These are phyloP conservation scores for Calliopum simillimum DNA, from an alignment of 2,888 invertebrate species.

Conservation along the genomic window DNA sequence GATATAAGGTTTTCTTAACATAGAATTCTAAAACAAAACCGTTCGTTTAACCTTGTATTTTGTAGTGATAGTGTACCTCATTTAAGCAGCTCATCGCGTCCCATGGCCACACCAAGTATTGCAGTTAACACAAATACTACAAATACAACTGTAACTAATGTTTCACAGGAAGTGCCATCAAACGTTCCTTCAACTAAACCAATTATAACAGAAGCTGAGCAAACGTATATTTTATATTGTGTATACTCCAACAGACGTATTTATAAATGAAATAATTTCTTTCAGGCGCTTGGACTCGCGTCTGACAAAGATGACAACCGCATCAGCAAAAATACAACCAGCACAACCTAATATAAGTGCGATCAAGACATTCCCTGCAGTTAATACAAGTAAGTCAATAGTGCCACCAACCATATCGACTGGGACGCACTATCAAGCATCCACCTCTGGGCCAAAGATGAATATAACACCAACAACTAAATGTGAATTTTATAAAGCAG, in stretches of 20 bases:
- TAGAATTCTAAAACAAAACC: neutral
- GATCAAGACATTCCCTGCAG: conserved; percentile 45
- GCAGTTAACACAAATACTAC: conserved; percentile 24
- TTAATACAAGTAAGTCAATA: conserved; percentile 42
- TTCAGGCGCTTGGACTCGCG: conserved; percentile 59
- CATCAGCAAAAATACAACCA: conserved; percentile 41
- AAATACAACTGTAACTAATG: conserved; percentile 37
- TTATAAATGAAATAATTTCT: conserved; percentile 22
- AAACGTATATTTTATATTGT: conserved; percentile 47
- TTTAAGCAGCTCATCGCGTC: conserved; percentile 49
- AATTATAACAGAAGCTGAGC: conserved; percentile 54
- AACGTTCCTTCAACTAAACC: conserved; percentile 45
- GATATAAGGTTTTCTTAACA: conserved; percentile 63
- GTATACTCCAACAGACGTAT: neutral
- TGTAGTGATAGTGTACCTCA: conserved; percentile 43
- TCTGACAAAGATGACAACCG: conserved; percentile 52
- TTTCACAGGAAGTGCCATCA: conserved; percentile 34
- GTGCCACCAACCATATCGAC: neutral
- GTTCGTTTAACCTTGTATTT: neutral
- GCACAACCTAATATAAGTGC: conserved; percentile 43
- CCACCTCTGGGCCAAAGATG: conserved; percentile 53
- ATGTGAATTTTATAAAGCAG: conserved; percentile 62
- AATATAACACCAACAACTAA: conserved; percentile 55
- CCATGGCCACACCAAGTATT: conserved; percentile 16
- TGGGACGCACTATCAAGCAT: conserved; percentile 47